These are phyloP conservation scores for Tenthredo amoena DNA, from an alignment of 2,888 invertebrate species.

Conservation along the genomic window DNA sequence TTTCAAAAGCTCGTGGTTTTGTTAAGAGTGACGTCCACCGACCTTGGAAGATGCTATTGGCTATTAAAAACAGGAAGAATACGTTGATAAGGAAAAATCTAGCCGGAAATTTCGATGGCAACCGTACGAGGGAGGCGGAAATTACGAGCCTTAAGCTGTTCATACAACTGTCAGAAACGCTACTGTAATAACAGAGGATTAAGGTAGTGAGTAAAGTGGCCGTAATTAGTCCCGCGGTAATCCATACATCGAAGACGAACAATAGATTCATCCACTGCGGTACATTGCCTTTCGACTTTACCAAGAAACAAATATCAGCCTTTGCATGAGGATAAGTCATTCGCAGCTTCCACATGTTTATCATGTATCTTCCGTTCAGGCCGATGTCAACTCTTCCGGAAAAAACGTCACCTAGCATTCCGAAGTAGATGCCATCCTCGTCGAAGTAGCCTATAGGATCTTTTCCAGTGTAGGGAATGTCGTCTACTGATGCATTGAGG, in stretches of 20 bases:
- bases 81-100: not conserved
- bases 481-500: not conserved
- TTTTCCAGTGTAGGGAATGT: not conserved
- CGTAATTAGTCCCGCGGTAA: not conserved
- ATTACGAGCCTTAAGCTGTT: not conserved
- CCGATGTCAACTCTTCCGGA: not conserved
- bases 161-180: not conserved
- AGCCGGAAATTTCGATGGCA: not conserved
- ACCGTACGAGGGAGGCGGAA: not conserved
- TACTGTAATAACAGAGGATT: not conserved
- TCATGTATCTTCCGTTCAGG: slow-evolving; percentile 25
- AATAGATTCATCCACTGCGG: slow-evolving; percentile 18
- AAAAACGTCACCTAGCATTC: slow-evolving; percentile 9
- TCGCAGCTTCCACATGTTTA: not conserved
- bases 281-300: not conserved
- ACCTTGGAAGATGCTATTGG: not conserved
- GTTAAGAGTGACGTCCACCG: not conserved
- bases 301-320: not conserved
- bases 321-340: not conserved
- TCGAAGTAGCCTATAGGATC: not conserved
- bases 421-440: not conserved
- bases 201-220: not conserved
- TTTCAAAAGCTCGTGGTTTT: not conserved
- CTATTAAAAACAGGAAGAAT: not conserved
- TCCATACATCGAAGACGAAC: not conserved